A percentile compares a stretch with the other conserved stretches of the same genome.
Evolutionary conservation across 2,113 vertebrate genomes (phyloP).

Genomic region (Melospiza melodia): DNA sequence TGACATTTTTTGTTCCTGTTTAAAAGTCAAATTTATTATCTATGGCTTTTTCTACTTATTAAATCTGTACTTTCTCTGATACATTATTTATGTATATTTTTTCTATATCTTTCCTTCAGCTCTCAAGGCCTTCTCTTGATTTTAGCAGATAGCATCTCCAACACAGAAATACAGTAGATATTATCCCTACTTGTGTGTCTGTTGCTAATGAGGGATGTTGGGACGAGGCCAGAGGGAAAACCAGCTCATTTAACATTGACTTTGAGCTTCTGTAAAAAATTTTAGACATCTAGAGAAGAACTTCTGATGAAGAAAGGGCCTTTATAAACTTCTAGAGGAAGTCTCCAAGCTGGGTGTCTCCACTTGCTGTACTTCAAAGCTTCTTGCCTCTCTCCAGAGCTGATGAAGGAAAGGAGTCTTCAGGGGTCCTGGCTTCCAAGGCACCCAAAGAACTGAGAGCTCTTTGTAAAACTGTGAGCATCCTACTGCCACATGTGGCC

Average conservation of each 20-base stretch:
- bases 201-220: neutral
- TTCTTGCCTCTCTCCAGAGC: neutral
- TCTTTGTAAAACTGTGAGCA: neutral
- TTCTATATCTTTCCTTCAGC: slow-evolving; percentile 31
- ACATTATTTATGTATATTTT: slow-evolving; percentile 58
- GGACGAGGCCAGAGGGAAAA: neutral
- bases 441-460: neutral
- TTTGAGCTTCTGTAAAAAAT: neutral
- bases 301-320: neutral
- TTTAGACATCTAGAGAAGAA: neutral
- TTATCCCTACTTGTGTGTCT: neutral
- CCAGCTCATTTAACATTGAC: neutral
- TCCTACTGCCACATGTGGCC: rapidly evolving
- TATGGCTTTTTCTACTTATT: slow-evolving; percentile 64
- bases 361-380: neutral
- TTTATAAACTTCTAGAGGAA: slow-evolving; percentile 1
- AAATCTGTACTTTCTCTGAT: slow-evolving; percentile 58
- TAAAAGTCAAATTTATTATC: slow-evolving; percentile 69
- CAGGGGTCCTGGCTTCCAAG: neutral
- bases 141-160: neutral
- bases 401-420: neutral
- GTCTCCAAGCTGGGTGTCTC: neutral
- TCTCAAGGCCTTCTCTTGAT: slow-evolving; percentile 48
- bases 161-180: neutral
- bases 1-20: slow-evolving; percentile 73